These are phyloP conservation scores for Tupiocoris notatus DNA, from an alignment of 2,888 invertebrate species.

Conservation along the genomic window DNA sequence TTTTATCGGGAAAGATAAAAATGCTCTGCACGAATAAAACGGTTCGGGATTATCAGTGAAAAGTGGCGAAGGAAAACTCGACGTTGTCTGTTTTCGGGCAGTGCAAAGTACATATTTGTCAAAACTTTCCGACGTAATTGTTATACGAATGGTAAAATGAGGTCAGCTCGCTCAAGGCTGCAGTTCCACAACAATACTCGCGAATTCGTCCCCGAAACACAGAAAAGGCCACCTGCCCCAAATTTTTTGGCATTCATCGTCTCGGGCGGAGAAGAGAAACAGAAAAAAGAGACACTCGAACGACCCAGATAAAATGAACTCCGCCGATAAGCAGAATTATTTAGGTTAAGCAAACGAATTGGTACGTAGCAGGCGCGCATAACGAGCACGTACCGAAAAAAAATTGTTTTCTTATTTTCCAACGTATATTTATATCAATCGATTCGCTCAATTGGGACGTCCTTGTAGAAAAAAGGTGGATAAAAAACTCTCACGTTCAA, in stretches of 20 bases:
- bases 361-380: not conserved
- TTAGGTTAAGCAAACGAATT: conserved; percentile 20
- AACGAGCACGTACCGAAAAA: not conserved
- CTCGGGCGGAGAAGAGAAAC: conserved; percentile 5
- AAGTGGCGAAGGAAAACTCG: not conserved
- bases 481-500: not conserved
- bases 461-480: not conserved
- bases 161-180: conserved; percentile 26
- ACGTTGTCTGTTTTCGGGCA: not conserved
- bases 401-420: not conserved
- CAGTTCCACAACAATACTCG: conserved; percentile 38
- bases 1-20: no score
- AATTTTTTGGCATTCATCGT: conserved; percentile 35
- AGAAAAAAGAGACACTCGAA: conserved; percentile 25
- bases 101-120: not conserved
- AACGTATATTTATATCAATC: not conserved
- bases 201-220: conserved; percentile 33
- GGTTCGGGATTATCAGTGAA: no score
- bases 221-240: conserved; percentile 22
- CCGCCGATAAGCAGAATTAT: conserved; percentile 36
- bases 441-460: not conserved
- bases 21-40: no score
- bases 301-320: conserved; percentile 18
- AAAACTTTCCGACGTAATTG: not conserved
- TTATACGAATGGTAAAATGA: conserved; percentile 4